Base-by-base conservation (phyloP, 2,888 invertebrate species). In the Hirtodrosophila alboralis region DNA sequence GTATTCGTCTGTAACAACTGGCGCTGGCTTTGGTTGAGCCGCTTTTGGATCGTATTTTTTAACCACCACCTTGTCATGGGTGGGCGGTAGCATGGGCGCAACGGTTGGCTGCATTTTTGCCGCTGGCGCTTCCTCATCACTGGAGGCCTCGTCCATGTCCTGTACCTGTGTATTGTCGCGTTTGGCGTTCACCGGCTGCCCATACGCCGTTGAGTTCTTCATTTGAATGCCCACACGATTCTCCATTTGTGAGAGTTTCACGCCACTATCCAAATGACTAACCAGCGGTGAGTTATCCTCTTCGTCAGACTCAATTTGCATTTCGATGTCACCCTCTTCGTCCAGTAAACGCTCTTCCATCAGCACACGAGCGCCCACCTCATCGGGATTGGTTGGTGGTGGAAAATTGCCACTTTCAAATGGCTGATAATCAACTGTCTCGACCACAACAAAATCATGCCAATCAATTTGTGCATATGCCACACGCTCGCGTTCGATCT, bases 361-460 rank as follows among this genome's bases (percentile, higher is more conserved):
- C 0, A 99, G 91, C 41, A 98, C 95, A 52, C 98, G 92, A 1
- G 98, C 97, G 1, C 99, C 99, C 0, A 99, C 98, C 91, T 98
- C 98, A 68, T 97, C 95, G 0, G 98, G 98, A 4, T 97, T 98
- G 0, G 98, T 99, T 0, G 98, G 99, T 2, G 98, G 97, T 0
- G 98, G 98, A 87, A 98, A 97, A 88, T 98, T 97, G 0, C 98
- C 97, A 8, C 95, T 95, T 91, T 99, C 99, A 81, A 96, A 97
- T 0, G 97, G 96, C 77, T 98, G 98, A 90, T 99, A 99, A 90
- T 99, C 99, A 0, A 99, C 99, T 0, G 99, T 99, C 91, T 99
- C 99, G 0, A 99, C 99, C 0, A 99, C 99, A 1, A 99, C 99
- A 91, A 99, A 99, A 91, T 99, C 99, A 89, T 99, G 99, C 99